Base-by-base conservation (phyloP, 2,113 vertebrate species). In the Dendrocopos noguchii region DNA sequence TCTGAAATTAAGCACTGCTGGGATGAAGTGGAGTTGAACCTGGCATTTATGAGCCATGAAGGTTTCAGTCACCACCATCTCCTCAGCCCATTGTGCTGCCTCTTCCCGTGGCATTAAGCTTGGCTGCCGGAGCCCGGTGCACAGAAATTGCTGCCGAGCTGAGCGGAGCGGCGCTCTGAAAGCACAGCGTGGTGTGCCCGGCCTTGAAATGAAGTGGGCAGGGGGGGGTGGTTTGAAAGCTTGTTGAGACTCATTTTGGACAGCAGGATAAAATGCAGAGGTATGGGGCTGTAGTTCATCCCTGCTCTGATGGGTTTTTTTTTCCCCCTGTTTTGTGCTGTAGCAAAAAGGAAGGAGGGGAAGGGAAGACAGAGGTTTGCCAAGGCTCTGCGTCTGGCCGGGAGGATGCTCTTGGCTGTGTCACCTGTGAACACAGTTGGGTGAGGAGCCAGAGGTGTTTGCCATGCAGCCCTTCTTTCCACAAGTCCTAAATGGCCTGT, bases 31-130 rank as follows among this genome's bases (percentile, higher is more conserved):
- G 88, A 64, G 70, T 56, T 10, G 36, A 88, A 87, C 59, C 84
- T 33, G 84, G 11, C 36, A 9, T 88, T 96, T 90, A 80, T 63
- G 91, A 92, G 68, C 91, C 93, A 24, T 75, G 83, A 88, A 88
- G 90, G 92, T 80, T 91, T 93, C 67, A 7, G 63, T 39, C 86
- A 33, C 73, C 4, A 3, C 44, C 0, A 0, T 50, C 88, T 77
- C 83, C 5, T 0, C 20, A 50, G 76, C 46, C 39, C 7, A 0
- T 46, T 12, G 68, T 28, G 88, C 80, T 78, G 4, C 76, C 42
- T 44, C 74, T 20, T 92, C 90, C 88, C 70, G 0, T 4, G 66
- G 76, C 52, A 7, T 61, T 71, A 67, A 33, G 31, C 33, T 25
- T 33, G 90, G 63, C 60, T 56, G 75, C 79, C 12, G 39, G 24